Base-by-base conservation (phyloP, 2,888 invertebrate genomes). In the Pseudococcus longispinus region DNA sequence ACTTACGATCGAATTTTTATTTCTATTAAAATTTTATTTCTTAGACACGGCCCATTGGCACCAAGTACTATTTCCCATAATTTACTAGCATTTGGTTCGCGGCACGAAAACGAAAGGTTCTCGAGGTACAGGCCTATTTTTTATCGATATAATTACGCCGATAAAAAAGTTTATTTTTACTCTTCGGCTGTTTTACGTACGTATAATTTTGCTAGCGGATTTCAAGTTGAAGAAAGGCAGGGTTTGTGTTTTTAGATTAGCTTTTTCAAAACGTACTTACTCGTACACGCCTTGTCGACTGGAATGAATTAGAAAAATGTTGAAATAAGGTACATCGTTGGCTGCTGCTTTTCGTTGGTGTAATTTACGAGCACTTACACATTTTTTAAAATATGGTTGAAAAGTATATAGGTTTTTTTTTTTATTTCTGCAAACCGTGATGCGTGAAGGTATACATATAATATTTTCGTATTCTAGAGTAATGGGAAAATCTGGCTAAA, bases 241-340 rank as follows among this genome's bases (percentile, higher is more conserved):
- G 55, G 0, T n/a, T 60, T 20, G 60, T 23, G 20, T 23, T 60
- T 60, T 60, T 60, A 23, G 60, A 60, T 60, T 60, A 60, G 60
- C 23, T 23, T 60, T 60, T 23, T 9, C 60, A 51, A 51, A 51
- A n/a, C 15, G n/a, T 51, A 51, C 60, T 6, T 46, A 15, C 44
- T 23, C 5, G 13, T 23, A 23, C 60, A 20, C 20, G 23, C 23
- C 60, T 60, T 60, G 60, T 60, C 60, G 60, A 60, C 60, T 23
- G 60, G 20, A 60, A 60, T 60, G 60, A 60, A 60, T 60, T 60
- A 60, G 60, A 60, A 60, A 60, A 60, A 60, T 60, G 60, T 60
- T 60, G 8, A 23, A 60, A 60, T n/a, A 23, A 60, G 60, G 23
- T 20, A 60, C 23, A 23, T 20, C 60, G 60, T 60, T 23, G 23